Conservation (phyloP, 2,113 vertebrate genomes). For the Podocnemis expansa region DNA sequence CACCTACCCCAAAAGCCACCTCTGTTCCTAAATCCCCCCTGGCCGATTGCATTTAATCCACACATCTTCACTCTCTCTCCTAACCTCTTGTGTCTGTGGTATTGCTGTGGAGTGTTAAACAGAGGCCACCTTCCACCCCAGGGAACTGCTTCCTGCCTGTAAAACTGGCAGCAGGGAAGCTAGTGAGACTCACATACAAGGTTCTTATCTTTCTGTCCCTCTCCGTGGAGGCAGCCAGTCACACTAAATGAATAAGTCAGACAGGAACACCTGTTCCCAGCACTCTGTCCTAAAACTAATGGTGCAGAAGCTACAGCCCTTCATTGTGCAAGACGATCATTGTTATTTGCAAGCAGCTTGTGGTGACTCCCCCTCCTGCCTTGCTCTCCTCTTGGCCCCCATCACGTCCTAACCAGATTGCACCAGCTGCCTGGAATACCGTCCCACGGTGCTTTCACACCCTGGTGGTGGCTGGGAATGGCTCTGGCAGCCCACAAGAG, state of each 20-base stretch:
- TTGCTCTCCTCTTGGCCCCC: background rate
- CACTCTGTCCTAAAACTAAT: background rate
- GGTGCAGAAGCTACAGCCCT: background rate
- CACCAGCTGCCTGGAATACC: background rate
- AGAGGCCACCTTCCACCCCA: background rate
- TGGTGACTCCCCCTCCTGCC: background rate
- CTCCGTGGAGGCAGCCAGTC: background rate
- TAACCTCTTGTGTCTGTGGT: background rate
- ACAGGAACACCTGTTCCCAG: background rate
- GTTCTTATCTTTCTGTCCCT: background rate
- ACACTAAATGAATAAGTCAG: background rate
- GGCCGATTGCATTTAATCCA: background rate
- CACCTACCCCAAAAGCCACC: no score
- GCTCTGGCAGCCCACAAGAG: background rate
- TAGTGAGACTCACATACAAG: background rate
- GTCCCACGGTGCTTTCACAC: conserved; percentile 30
- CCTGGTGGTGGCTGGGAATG: conserved; percentile 33
- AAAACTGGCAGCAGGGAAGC: background rate
- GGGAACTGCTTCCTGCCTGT: background rate
- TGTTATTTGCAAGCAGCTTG: background rate
- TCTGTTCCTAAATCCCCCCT: background rate
- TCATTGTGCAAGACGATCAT: background rate
- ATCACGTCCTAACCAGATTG: background rate
- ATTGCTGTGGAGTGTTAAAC: background rate
- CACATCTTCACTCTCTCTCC: background rate